Evolutionary conservation across 2,888 invertebrate species (phyloP), one percentile per base, ranked within the genome.

Genomic region (Opisthograptis luteolata): DNA sequence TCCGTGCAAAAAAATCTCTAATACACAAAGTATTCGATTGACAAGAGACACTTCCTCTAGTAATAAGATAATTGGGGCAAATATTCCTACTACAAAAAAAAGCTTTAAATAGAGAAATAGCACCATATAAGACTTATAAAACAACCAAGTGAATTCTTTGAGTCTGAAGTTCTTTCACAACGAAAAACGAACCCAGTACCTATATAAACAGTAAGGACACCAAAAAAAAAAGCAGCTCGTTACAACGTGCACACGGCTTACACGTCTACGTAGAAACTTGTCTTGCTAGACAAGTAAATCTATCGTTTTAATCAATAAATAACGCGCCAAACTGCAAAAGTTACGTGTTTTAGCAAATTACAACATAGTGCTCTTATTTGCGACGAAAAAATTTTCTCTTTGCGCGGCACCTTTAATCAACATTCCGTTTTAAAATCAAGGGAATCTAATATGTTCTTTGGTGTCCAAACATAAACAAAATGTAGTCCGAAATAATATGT

Each of bases 61-160:
- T 9, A 7, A 27, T 0, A 13, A 5, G 13, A n/a, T 20, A 6
- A 34, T 55, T 55, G 55, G 58, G 51, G 46, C 53, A 48, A 42
- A 13, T 19, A 17, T 34, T 39, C 10, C 47, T 36, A 35, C 12
- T 31, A 1, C 27, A 9, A 35, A 9, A 35, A 22, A 8, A 53
- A 57, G 49, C 52, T 35, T 55, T 37, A 49, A 60, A 48, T 44
- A 56, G 50, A 55, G 50, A 50, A 60, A 56, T 60, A 62, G 62
- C 60, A 60, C 60, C 60, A 45, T 44, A 45, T 44, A 36, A 39
- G 25, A 39, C 15, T 35, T 40, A 47, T 19, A 31, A 24, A 45
- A 55, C 45, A 54, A 50, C 53, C 44, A 44, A 3, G 13, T 25
- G 4, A 5, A 9, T 25, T n/a, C 5, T 1, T 20, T 1, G 3